Conservation (phyloP, 2,888 invertebrate genomes). For the Diploptera punctata region DNA sequence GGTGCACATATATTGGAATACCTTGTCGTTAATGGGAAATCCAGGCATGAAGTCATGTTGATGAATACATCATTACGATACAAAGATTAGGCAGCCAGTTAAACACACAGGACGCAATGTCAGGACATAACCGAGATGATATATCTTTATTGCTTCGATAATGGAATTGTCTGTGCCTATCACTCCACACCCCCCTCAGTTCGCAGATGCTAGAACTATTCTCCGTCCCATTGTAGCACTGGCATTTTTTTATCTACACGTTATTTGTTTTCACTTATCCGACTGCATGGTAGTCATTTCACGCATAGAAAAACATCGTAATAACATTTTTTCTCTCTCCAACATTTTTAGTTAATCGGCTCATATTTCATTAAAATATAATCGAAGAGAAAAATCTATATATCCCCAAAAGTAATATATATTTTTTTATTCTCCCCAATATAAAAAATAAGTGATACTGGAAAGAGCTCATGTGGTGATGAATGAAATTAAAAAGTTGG, state of each 20-base stretch:
- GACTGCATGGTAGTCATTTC: not conserved
- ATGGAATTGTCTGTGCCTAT: constrained; percentile 29
- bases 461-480: too few relatives aligned
- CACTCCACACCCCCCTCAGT: constrained; percentile 1
- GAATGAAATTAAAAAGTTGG: too few relatives aligned
- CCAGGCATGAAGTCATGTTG: too few relatives aligned
- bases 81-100: not conserved
- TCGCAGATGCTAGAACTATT: constrained; percentile 27
- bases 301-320: not conserved
- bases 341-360: not conserved
- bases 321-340: not conserved
- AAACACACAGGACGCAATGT: not conserved
- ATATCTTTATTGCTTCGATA: constrained; percentile 40
- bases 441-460: constrained; percentile 12
- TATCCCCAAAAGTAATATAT: not conserved
- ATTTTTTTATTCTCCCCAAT: not conserved
- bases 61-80: not conserved
- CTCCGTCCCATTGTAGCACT: constrained; percentile 5
- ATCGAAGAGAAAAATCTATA: constrained; percentile 3
- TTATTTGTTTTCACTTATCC: constrained; percentile 40
- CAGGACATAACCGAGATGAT: constrained; percentile 31
- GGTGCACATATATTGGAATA: too few relatives aligned
- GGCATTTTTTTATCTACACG: constrained; percentile 32
- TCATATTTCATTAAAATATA: constrained; percentile 6
- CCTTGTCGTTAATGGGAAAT: too few relatives aligned